Evolutionary conservation across 2,113 vertebrate species (phyloP), one percentile per base, ranked within the genome.

Genomic region (Corythoichthys haematopterus): DNA sequence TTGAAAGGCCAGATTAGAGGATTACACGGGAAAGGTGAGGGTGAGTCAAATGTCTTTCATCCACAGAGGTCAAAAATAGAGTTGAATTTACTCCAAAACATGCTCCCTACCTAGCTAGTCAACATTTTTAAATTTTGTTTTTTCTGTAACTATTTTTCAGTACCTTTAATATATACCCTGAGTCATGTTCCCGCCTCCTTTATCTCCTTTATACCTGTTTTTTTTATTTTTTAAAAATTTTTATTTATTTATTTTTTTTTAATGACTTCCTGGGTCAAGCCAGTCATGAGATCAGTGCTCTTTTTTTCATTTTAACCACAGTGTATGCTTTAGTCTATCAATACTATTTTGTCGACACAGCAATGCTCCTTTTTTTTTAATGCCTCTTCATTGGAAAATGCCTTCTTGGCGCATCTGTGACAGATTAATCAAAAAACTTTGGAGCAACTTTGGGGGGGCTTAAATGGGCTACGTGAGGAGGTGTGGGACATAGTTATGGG

Each of bases 381-480:
- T 53, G 82, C 82, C 73, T 80, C 80, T 79, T 65, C 82, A 70
- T 84, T 84, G 71, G 70, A 89, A 85, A 79, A 81, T 78, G 72
- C 74, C 68, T 61, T 84, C 73, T 75, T 78, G 78, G 71, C 13
- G 2, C 82, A 85, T 85, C 71, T 85, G 77, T 77, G 58, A 68
- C 64, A 79, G 69, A 88, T 89, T 85, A 86, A 88, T 88, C 72
- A 82, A 71, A 81, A 57, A 55, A 56, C 33, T 57, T 57, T 13
- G 33, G 55, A 36, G 5, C 33, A 83, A 86, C 67, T 80, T 88
- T 70, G 64, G 74, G 87, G 76, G 66, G 86, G 80, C 73, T 81
- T 89, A 84, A 85, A 84, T 85, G 76, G 81, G 84, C 78, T 89
- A 83, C 84, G 84, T 59, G 79, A 74, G 69, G 78, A 75, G 83